Evolutionary conservation across 2,797 vertebrate species (phyloP).

Genomic region (Rachycentron canadum): DNA sequence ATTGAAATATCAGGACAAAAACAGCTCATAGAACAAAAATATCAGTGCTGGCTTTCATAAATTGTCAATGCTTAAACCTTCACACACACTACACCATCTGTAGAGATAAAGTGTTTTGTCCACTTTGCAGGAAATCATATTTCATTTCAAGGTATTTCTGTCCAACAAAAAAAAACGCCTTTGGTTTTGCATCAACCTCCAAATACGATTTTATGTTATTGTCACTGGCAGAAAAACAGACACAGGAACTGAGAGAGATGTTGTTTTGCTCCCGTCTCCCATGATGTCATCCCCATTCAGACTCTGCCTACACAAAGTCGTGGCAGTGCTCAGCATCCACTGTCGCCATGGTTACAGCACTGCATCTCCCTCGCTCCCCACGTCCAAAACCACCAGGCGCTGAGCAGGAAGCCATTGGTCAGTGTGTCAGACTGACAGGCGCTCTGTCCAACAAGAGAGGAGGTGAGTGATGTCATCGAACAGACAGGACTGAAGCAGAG

Average conservation of each 20-base stretch:
- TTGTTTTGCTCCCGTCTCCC: conserved; percentile 72
- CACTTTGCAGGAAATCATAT: background rate
- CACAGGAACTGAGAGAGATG: conserved; percentile 56
- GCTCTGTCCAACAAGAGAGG: conserved; percentile 48
- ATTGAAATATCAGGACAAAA: background rate
- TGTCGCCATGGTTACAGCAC: conserved; percentile 81
- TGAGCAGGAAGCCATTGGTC: conserved; percentile 43
- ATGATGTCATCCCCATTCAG: conserved; percentile 78
- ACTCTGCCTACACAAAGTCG: conserved; percentile 71
- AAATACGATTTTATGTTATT: conserved; percentile 29
- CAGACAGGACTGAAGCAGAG: conserved; percentile 23
- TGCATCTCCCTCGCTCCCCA: conserved; percentile 59
- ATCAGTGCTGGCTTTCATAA: background rate
- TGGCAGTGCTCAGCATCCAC: conserved; percentile 78
- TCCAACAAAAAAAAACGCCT: conserved; percentile 9
- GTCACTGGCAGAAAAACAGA: conserved; percentile 54
- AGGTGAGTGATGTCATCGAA: conserved; percentile 68
- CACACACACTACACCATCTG: background rate
- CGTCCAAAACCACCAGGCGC: conserved; percentile 6
- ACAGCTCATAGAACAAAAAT: background rate
- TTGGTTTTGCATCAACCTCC: conserved; percentile 18
- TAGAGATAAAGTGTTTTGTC: background rate
- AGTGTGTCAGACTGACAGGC: conserved; percentile 13
- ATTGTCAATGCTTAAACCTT: background rate
- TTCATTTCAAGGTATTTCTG: conserved; percentile 13